These are phyloP conservation scores for Triplophysa tibetana DNA, from an alignment of 2,113 vertebrate genomes.

Conservation along the genomic window DNA sequence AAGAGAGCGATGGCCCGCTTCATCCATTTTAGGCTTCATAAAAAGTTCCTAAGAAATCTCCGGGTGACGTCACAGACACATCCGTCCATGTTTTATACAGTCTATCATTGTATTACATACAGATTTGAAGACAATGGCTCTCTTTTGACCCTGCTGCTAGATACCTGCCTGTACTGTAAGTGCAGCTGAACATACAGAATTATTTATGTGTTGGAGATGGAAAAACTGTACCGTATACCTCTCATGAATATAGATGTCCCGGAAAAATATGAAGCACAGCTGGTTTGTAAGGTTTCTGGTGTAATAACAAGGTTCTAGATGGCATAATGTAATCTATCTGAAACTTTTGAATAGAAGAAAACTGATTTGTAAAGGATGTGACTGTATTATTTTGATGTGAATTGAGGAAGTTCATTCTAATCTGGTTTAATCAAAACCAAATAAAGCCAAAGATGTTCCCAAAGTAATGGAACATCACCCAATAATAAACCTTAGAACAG, in stretches of 20 bases:
- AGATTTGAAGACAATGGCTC: not conserved
- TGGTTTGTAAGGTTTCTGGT: not conserved
- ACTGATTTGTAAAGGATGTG: not conserved
- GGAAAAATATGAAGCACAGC: not conserved
- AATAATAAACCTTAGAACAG: too few species aligned
- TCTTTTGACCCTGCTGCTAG: not conserved
- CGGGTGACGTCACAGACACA: too few species aligned
- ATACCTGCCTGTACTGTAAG: not conserved
- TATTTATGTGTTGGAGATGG: not conserved
- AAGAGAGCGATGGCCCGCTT: too few species aligned
- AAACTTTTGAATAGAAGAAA: not conserved
- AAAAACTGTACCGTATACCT: not conserved
- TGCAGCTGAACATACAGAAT: not conserved
- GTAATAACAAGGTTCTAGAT: not conserved
- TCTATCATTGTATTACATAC: too few species aligned
- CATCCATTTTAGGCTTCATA: too few species aligned
- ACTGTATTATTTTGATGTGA: not conserved
- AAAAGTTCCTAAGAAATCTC: too few species aligned
- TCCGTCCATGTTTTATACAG: too few species aligned
- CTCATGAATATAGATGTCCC: too few species aligned
- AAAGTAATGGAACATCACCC: not conserved
- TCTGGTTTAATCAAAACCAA: not conserved
- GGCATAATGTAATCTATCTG: not conserved
- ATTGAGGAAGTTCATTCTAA: not conserved
- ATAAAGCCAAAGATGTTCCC: not conserved